Base-by-base conservation (phyloP, 1,140 invertebrate species). In the Leptopilina clavipes region DNA sequence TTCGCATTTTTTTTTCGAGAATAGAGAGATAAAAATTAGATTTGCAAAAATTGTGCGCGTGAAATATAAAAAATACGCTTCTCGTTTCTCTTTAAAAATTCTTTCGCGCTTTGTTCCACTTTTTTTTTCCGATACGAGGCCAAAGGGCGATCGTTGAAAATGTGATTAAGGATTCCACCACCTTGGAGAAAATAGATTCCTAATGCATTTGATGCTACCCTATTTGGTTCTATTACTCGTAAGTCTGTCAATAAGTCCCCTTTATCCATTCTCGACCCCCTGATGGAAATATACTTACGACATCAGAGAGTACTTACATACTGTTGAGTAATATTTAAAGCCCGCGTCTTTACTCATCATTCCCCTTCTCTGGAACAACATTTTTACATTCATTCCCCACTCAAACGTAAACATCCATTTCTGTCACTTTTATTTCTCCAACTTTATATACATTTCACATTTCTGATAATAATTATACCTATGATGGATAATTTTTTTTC, bases 181-280 rank as follows among this genome's bases (percentile, higher is more conserved):
- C 82, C 80, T 76, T 52, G 78, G 76, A 86, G 85, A 86, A 87
- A 87, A 88, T 88, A 86, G 87, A 88, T 87, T 88, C 86, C 85
- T 86, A 85, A 88, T 87, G 85, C 85, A 81, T 80, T 82, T 86
- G 85, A 87, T 86, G 86, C 85, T 76, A 87, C 83, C 86, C 87
- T 87, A 88, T 88, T 87, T 86, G 86, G 85, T 86, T 84, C 86
- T 86, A 88, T 88, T 87, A 88, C 81, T 10, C 82, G 82, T 84
- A 85, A 87, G 85, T 85, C 86, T 79, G 76, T 56, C 77, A 79
- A 79, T 87, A 86, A 87, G 84, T 82, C 75, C 79, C 71, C 81
- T 84, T 78, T 83, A 86, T 86, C 85, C 83, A 81, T 85, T 79
- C 81, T 79, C n/a, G n/a, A 6, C 8, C 82, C 83, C 81, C 74